Conservation (phyloP, 2,113 vertebrate genomes). For the Strix uralensis region DNA sequence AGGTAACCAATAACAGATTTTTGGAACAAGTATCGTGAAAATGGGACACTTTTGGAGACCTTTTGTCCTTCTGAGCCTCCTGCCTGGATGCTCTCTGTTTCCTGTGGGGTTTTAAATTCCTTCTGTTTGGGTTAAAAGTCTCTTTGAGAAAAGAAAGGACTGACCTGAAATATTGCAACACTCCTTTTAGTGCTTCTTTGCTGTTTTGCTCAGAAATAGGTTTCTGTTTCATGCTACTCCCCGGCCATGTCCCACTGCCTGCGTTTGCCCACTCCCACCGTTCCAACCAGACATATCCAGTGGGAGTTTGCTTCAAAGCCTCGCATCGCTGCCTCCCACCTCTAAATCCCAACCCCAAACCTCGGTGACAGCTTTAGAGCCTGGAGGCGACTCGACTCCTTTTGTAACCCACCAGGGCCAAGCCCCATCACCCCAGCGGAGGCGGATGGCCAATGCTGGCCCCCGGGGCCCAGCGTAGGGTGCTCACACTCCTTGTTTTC, state of each 20-base stretch:
- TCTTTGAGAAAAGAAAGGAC: background rate
- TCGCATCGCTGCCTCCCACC: accelerated
- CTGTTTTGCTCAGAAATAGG: background rate
- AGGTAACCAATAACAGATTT: background rate
- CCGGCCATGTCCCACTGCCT: accelerated
- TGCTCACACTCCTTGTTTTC: background rate
- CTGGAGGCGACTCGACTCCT: accelerated
- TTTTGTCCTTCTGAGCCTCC: background rate
- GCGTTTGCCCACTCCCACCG: accelerated
- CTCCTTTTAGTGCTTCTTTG: background rate
- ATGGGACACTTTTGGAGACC: background rate
- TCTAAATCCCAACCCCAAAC: background rate
- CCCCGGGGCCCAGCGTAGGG: accelerated
- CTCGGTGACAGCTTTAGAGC: background rate
- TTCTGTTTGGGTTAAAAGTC: background rate
- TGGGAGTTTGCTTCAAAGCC: background rate
- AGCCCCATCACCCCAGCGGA: accelerated
- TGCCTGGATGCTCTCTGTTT: accelerated
- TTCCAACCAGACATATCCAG: background rate
- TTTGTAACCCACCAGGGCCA: background rate
- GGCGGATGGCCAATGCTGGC: accelerated
- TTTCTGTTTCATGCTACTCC: background rate
- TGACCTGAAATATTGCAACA: accelerated
- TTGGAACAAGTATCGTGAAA: background rate
- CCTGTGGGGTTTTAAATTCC: accelerated